These are phyloP conservation scores for Limnephilus rhombicus DNA, from an alignment of 2,888 invertebrate species.

Conservation along the genomic window DNA sequence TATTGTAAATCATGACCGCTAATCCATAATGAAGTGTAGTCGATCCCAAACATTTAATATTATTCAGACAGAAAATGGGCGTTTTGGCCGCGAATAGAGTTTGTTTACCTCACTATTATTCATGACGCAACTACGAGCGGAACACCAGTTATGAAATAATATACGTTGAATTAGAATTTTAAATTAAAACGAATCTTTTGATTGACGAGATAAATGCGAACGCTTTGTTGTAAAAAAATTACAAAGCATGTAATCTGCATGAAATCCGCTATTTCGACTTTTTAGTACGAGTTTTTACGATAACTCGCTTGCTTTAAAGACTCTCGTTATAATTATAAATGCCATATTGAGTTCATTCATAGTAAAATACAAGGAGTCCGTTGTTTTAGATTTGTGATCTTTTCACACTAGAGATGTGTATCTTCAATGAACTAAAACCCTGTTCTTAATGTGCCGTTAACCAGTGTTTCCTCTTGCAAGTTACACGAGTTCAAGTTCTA, in stretches of 20 bases:
- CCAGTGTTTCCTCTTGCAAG: neutral
- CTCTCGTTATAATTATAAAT: neutral
- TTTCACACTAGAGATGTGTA: neutral
- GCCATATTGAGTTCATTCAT: neutral
- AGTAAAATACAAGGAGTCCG: neutral
- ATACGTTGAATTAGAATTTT: conserved; percentile 18
- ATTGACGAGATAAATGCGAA: conserved; percentile 28
- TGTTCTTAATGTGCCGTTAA: neutral
- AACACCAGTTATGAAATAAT: conserved; percentile 34
- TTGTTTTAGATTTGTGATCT: neutral
- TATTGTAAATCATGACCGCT: neutral
- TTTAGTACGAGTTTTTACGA: neutral
- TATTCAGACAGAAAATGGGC: neutral
- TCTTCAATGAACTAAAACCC: neutral
- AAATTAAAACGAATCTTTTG: conserved; percentile 31
- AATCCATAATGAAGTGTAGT: neutral
- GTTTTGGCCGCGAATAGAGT: conserved; percentile 14
- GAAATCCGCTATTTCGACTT: neutral
- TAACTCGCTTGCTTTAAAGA: neutral
- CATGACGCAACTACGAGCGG: neutral
- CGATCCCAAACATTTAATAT: neutral
- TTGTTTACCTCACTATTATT: conserved; percentile 24
- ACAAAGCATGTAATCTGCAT: conserved; percentile 20
- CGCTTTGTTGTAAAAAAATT: conserved; percentile 20
- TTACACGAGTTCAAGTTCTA: neutral